These are phyloP conservation scores for Benitochromis conjunctus DNA, from an alignment of 2,113 vertebrate species.

Conservation along the genomic window DNA sequence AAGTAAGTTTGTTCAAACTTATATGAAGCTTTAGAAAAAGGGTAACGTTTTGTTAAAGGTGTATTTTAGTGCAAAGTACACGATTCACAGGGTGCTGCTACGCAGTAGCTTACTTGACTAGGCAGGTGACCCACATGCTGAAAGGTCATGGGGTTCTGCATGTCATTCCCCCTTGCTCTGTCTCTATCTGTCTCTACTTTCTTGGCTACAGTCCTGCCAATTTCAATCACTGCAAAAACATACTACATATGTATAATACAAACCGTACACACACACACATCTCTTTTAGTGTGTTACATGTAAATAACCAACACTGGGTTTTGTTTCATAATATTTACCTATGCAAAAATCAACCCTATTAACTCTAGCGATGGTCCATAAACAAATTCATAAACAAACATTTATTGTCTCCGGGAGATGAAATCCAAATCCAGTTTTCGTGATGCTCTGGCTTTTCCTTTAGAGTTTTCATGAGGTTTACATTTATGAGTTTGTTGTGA, in stretches of 20 bases:
- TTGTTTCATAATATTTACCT: background rate
- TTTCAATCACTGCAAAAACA: background rate
- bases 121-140: background rate
- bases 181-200: background rate
- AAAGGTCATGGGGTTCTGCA: background rate
- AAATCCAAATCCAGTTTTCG: background rate
- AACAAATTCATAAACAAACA: background rate
- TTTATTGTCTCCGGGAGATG: background rate
- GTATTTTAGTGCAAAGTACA: background rate
- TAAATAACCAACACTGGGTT: background rate
- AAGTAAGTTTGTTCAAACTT: background rate
- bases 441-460: background rate
- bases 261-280: background rate
- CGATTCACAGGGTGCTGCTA: background rate
- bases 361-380: background rate
- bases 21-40: background rate
- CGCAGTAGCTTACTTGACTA: background rate
- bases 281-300: background rate
- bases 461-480: background rate
- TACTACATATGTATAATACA: background rate
- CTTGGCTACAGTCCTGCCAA: background rate
- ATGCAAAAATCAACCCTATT: background rate
- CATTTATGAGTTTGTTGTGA: background rate
- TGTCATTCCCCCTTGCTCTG: background rate
- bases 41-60: background rate